phyloP scores from a whole-genome alignment of 2,113 vertebrate species.

The Eurypyga helias region DNA sequence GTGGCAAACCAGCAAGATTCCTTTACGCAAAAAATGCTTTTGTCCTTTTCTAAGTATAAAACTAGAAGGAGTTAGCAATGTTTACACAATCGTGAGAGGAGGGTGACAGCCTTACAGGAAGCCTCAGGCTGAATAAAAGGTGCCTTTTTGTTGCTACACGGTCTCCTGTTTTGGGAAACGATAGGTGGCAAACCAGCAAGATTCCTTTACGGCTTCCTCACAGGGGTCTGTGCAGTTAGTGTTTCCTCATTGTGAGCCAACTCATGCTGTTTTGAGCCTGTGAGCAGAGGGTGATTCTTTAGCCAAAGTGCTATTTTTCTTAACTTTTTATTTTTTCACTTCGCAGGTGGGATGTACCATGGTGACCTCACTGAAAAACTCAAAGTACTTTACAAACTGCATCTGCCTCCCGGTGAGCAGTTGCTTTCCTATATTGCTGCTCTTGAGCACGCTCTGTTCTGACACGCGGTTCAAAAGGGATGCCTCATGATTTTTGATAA shows the following conservation, averaged over 20 bases:
- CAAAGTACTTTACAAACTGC: conserved; percentile 94
- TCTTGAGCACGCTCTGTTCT: not conserved
- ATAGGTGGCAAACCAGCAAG: not conserved
- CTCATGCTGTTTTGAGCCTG: not conserved
- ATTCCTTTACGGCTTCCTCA: not conserved
- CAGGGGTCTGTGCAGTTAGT: not conserved
- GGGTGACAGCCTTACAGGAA: not conserved
- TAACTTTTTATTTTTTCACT: not conserved
- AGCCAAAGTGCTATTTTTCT: not conserved
- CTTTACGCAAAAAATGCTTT: not conserved
- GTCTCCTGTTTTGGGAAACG: not conserved
- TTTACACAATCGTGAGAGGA: not conserved
- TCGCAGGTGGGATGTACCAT: conserved; percentile 93
- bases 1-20: not conserved
- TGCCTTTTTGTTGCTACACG: not conserved
- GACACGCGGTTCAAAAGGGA: not conserved
- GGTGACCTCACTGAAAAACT: conserved; percentile 96
- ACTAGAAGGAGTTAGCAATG: not conserved
- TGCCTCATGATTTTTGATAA: not conserved
- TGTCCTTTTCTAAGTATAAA: not conserved
- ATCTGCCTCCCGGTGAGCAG: conserved; percentile 90
- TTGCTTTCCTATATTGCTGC: not conserved
- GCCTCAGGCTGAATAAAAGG: not conserved
- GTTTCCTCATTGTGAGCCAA: not conserved
- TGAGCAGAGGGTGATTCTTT: not conserved